Percentiles rank a stretch among this genome's conserved stretches.
phyloP scores from a whole-genome alignment of 2,113 vertebrate genomes.

The Odocoileus virginianus region DNA sequence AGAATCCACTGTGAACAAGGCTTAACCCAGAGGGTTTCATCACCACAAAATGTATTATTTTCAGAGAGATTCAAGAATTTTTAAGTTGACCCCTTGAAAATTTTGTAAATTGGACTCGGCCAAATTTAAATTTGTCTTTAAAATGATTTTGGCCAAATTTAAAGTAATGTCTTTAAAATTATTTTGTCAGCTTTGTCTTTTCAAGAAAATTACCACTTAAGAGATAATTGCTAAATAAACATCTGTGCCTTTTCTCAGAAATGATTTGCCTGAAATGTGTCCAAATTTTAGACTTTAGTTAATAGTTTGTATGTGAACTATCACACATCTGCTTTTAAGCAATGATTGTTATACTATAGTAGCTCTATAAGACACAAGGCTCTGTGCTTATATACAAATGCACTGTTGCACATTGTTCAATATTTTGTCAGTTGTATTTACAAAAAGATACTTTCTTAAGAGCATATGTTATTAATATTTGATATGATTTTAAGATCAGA shows the following conservation, averaged over 20 bases:
- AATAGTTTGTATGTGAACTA: conserved; percentile 30
- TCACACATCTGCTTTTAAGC: conserved; percentile 3
- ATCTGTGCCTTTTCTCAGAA: conserved; percentile 25
- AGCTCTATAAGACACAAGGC: conserved; percentile 2
- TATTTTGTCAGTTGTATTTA: conserved; percentile 58
- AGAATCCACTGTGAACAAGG: conserved; percentile 19
- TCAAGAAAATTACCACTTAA: conserved; percentile 32
- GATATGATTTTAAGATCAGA: conserved; percentile 49
- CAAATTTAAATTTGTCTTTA: conserved; percentile 3
- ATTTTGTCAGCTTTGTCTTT: conserved; percentile 32
- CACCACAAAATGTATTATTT: neutral
- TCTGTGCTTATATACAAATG: conserved; percentile 23
- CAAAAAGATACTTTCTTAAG: conserved; percentile 47
- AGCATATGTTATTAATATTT: conserved; percentile 55
- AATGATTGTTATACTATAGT: conserved; percentile 6
- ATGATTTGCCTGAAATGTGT: conserved; percentile 35
- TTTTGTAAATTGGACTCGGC: neutral
- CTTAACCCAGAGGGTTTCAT: neutral
- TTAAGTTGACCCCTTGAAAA: conserved; percentile 36
- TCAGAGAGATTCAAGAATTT: conserved; percentile 35
- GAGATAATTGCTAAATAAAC: neutral
- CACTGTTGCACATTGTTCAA: conserved; percentile 28
- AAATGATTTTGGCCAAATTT: neutral
- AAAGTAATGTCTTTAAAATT: conserved; percentile 17
- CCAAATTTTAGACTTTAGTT: conserved; percentile 19